These are phyloP conservation scores for Limnodromus scolopaceus DNA, from an alignment of 2,797 vertebrate genomes.

Conservation along the genomic window DNA sequence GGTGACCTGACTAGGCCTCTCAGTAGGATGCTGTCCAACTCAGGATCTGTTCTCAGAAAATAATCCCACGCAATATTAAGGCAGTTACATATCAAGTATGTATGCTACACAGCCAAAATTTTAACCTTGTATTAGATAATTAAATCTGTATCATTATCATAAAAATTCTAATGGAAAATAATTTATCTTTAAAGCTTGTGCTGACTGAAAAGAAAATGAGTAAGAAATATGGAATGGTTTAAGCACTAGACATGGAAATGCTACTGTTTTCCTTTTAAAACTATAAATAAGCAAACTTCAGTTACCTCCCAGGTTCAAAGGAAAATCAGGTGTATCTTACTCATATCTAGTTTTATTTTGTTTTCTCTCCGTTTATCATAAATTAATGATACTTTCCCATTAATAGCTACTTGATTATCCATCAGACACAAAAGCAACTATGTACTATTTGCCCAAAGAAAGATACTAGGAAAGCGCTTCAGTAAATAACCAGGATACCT, in stretches of 20 bases:
- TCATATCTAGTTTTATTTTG: not conserved
- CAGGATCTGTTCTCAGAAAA: not conserved
- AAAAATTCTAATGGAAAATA: not conserved
- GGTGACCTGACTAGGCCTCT: not conserved
- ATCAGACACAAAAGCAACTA: not conserved
- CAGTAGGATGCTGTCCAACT: not conserved
- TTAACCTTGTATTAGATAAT: not conserved
- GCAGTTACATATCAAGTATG: not conserved
- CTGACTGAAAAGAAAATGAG: not conserved
- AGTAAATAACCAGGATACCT: not conserved
- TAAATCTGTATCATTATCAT: not conserved
- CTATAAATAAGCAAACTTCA: not conserved
- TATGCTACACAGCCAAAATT: not conserved
- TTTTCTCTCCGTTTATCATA: not conserved
- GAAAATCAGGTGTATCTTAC: not conserved
- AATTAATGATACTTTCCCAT: not conserved
- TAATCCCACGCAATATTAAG: not conserved
- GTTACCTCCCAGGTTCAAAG: not conserved
- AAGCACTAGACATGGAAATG: not conserved
- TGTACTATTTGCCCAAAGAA: not conserved
- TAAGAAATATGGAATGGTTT: not conserved
- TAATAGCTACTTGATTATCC: not conserved
- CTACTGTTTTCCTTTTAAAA: not conserved
- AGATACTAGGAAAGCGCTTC: not conserved
- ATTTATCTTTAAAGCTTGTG: not conserved